A percentile compares a stretch with the other conserved stretches of the same genome.
Evolutionary conservation across 2,797 vertebrate genomes (phyloP).

Genomic region (Mallotus villosus): DNA sequence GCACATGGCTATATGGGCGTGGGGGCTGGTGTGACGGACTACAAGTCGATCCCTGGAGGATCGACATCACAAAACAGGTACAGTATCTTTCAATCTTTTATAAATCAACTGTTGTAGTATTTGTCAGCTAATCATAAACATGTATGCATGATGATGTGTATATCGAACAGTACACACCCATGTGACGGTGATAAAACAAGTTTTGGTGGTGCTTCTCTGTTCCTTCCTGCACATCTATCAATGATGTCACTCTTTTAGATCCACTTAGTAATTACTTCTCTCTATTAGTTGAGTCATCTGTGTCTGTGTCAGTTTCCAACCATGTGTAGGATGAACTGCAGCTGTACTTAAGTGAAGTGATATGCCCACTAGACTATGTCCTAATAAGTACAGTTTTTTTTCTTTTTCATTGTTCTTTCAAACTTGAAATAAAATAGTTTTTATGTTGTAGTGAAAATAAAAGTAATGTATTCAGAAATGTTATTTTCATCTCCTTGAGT

Average conservation of each 20-base stretch:
- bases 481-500: no score
- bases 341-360: background rate
- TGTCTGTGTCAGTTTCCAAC: background rate
- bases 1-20: constrained; percentile 81
- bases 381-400: background rate
- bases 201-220: no score
- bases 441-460: no score
- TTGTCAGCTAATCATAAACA: no score
- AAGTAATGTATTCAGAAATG: no score
- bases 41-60: constrained; percentile 79
- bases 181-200: no score
- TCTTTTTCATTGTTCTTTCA: no score
- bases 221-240: no score
- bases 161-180: no score
- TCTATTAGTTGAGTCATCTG: background rate
- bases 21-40: constrained; percentile 81
- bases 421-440: no score
- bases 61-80: constrained; percentile 76
- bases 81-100: background rate
- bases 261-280: background rate
- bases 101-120: no score
- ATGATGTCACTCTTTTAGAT: background rate
- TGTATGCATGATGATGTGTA: no score
- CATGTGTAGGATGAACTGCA: background rate
- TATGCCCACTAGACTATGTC: background rate